Evolutionary conservation across 2,113 vertebrate genomes (phyloP).

Genomic region (Phylloscopus whistleri): DNA sequence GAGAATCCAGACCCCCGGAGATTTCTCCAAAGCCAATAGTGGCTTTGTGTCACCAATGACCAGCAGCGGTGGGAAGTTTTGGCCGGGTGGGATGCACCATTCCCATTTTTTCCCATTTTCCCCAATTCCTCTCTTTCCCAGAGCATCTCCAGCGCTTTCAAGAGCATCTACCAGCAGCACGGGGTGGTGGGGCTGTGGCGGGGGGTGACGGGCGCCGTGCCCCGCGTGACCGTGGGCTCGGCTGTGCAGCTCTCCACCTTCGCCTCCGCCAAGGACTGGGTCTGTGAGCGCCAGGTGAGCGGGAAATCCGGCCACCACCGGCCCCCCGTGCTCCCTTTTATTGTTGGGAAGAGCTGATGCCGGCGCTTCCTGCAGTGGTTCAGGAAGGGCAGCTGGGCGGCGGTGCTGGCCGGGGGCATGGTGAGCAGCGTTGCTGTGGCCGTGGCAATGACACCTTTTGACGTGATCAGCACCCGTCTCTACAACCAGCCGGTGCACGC

Average conservation of each 20-base stretch:
- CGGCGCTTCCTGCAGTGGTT: constrained; percentile 75
- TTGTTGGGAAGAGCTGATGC: background rate
- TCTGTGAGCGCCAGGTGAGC: constrained; percentile 73
- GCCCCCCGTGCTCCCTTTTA: rapidly evolving
- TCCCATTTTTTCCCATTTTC: rapidly evolving
- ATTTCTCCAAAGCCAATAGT: background rate
- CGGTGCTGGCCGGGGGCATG: constrained; percentile 83
- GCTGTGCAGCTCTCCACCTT: constrained; percentile 91
- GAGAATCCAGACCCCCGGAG: background rate
- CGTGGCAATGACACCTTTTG: constrained; percentile 89
- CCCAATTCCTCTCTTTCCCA: constrained; percentile 40
- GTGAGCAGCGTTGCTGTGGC: constrained; percentile 88
- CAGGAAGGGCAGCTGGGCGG: constrained; percentile 82
- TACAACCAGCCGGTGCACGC: constrained; percentile 94
- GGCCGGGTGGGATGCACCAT: rapidly evolving
- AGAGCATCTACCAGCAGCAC: constrained; percentile 85
- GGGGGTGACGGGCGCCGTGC: constrained; percentile 87
- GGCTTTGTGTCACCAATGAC: background rate
- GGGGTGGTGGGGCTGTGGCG: constrained; percentile 88
- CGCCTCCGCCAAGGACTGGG: constrained; percentile 86
- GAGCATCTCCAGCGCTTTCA: constrained; percentile 81
- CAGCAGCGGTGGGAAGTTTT: no score
- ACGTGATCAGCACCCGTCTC: constrained; percentile 90
- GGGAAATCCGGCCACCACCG: rapidly evolving
- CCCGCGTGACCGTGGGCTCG: constrained; percentile 90